Percentiles rank a stretch among this genome's conserved stretches.
Conservation (phyloP, 2,888 invertebrate genomes). For the Heterodera filipjevi region DNA sequence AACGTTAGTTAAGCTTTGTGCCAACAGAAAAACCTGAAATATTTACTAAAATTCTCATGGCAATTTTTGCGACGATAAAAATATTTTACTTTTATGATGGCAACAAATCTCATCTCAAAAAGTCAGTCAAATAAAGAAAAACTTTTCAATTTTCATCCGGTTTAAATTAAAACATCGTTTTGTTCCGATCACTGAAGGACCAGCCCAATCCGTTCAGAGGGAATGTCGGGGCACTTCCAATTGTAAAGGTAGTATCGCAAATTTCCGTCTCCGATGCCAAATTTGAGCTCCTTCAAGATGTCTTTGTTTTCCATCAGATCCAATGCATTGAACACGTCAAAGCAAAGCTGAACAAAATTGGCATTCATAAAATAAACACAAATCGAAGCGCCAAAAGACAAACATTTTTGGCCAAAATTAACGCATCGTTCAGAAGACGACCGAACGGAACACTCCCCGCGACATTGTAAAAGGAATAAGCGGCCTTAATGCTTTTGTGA, state of each 20-base stretch:
- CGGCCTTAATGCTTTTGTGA: conserved; percentile 88
- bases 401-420: conserved; percentile 91
- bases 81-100: background rate
- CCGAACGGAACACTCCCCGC: conserved; percentile 81
- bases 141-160: background rate
- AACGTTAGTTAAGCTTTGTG: too few relatives aligned
- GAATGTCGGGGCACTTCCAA: conserved; percentile 95
- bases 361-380: too few relatives aligned
- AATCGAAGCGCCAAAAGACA: background rate
- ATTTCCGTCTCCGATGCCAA: conserved; percentile 98
- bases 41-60: too few relatives aligned
- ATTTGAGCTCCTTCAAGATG: conserved; percentile 91
- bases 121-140: background rate
- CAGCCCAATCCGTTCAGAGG: conserved; percentile 75
- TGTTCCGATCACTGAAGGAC: conserved; percentile 30
- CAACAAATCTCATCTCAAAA: background rate
- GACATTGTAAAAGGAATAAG: conserved; percentile 98
- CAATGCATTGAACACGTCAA: conserved; percentile 98
- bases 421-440: conserved; percentile 92
- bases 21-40: too few relatives aligned
- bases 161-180: background rate
- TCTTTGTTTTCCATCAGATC: conserved; percentile 98
- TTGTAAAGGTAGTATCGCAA: conserved; percentile 99
- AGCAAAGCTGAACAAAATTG: conserved; percentile 74
- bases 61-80: too few relatives aligned